Evolutionary conservation across 35 echinoderm and acorn worm genomes (phyloP), one percentile per base, ranked within the genome.

Genomic region (Diadema setosum): DNA sequence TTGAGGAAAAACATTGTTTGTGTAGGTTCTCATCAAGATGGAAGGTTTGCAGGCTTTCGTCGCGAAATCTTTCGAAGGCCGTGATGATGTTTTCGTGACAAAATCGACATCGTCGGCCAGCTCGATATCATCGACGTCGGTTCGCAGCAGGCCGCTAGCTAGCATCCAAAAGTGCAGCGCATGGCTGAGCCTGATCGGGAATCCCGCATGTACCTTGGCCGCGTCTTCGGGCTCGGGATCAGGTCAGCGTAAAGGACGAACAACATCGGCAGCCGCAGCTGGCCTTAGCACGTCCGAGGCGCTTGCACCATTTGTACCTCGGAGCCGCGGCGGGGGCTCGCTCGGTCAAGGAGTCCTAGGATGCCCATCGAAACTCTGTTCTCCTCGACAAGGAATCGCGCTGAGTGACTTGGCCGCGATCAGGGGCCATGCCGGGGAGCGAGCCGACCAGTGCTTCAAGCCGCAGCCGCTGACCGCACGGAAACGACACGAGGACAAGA

Each of bases 31-130:
- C 5, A 12, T 5, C 0, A 31, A 4, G 7, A 96, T 96, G 94
- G 94, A 96, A 50, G 89, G 86, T 91, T 63, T 96, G 29, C 89
- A 96, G 81, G 90, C 89, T 3, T 96, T 96, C 88, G 94, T 96
- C 18, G 56, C 85, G 7, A 96, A 96, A 89, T 96, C 94, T 64
- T 96, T 96, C 81, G 94, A 86, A 32, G 85, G 84, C 39, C 40
- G 52, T 25, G 88, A 96, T 58, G 82, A 56, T 5, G 50, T 34
- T 18, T 84, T 44, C 60, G 42, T n/a, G 4, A 7, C 42, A 24
- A 33, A 65, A 32, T 41, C 46, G 34, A 49, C 46, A 45, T 46
- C 58, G 39, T 37, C 74, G 86, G 31, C 46, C 50, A 78, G 44
- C 45, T 70, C 43, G 48, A 83, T 35, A 85, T 39, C 26, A 82